Conservation (phyloP, 2,888 invertebrate species). For the Epicampocera succincta region DNA sequence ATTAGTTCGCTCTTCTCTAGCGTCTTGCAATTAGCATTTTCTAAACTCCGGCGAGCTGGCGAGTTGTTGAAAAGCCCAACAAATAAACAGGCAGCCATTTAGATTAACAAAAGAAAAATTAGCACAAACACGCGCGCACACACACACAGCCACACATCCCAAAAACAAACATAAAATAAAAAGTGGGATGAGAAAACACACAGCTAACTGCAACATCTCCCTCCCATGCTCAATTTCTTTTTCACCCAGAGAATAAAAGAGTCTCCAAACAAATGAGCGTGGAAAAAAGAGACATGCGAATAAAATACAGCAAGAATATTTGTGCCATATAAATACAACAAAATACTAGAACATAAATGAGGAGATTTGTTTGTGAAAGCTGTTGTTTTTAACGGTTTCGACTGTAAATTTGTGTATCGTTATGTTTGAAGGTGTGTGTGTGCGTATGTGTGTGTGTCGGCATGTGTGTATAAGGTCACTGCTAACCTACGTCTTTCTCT, state of each 20-base stretch:
- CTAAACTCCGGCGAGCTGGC: no score
- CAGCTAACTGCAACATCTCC: background rate
- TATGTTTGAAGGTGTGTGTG: background rate
- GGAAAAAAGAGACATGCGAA: background rate
- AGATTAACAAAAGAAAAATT: conserved; percentile 51
- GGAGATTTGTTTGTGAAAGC: background rate
- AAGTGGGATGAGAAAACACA: background rate
- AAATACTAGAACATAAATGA: background rate
- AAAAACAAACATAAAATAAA: background rate
- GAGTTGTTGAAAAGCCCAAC: no score
- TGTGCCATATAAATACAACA: conserved; percentile 33
- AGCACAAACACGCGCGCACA: background rate
- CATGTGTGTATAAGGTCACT: conserved; percentile 52
- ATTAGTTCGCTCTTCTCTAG: no score
- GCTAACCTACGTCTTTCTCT: conserved; percentile 30
- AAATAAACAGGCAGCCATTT: conserved; percentile 1
- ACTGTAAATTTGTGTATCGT: no score
- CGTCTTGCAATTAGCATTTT: no score
- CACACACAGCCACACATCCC: background rate
- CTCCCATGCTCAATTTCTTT: background rate
- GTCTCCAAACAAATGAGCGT: conserved; percentile 7
- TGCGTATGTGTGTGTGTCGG: background rate
- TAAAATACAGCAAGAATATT: conserved; percentile 2
- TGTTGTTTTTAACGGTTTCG: conserved; percentile 2
- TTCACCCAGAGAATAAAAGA: conserved; percentile 40